Evolutionary conservation across 2,888 invertebrate species (phyloP), one percentile per base, ranked within the genome.

Genomic region (Torymus aiolomorphi): DNA sequence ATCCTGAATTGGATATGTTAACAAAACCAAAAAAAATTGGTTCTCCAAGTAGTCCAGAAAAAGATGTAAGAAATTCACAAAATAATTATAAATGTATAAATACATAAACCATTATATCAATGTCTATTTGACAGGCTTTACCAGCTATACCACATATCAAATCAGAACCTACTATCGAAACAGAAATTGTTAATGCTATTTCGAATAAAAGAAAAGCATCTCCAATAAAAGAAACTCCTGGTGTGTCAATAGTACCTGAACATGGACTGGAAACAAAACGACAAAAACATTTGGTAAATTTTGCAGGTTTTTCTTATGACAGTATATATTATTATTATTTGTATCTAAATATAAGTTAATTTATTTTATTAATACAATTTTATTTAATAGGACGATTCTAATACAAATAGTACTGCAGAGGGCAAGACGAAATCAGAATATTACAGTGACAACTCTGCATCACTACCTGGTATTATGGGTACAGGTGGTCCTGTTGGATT

Each of bases 361-460:
- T 71, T 63, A 51, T 72, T 72, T 49, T 24, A 62, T 52, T 2
- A 72, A 61, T 20, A 31, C 14, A 54, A 51, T 62, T 42, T 16
- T 42, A 31, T 74, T 2, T 42, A 42, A 61, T 62, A 85, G 84
- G 81, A 87, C 80, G 86, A 88, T 52, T 87, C 87, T 77, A 83
- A 86, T 74, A 81, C 84, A 61, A 80, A 85, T 67, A 78, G 86
- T 2, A 74, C 82, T 70, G 78, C 85, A 62, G 88, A 89, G 56
- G 92, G 92, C 2, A 93, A 93, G 85, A 89, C 92, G 0, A 94
- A 94, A 87, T 94, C 94, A 14, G 94, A 94, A 81, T 93, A 94
- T 85, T 94, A 94, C 87, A 95, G 96, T 0, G 96, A 96, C 86
- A 96, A 96, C 90, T 96, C 96, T 0, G 95, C 94, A 14, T 93